Conservation (phyloP, 1,140 invertebrate genomes). For the Lasioglossum albipes region DNA sequence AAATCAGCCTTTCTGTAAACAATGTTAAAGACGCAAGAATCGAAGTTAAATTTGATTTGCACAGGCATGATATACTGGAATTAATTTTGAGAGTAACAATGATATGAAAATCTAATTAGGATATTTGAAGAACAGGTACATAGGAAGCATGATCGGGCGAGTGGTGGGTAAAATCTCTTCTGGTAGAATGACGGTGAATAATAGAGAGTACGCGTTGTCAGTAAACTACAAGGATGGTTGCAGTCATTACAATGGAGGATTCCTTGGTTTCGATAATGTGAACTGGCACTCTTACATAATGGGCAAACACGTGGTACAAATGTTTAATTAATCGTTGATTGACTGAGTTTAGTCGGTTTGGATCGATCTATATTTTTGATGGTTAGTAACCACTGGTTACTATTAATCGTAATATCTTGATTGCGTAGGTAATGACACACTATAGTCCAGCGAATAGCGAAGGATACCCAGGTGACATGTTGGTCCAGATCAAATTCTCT, state of each 20-base stretch:
- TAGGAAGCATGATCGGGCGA: slow-evolving; percentile 85
- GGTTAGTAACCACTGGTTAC: not conserved
- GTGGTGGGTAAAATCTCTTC: slow-evolving; percentile 82
- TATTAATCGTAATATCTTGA: not conserved
- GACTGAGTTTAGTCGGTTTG: slow-evolving; percentile 3
- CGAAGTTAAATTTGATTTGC: no score
- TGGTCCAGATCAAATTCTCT: slow-evolving; percentile 81
- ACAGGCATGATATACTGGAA: no score
- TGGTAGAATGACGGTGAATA: slow-evolving; percentile 64
- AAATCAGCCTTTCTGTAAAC: no score
- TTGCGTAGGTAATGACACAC: slow-evolving; percentile 73
- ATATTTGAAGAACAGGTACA: slow-evolving; percentile 81
- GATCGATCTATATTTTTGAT: not conserved
- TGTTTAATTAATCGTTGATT: not conserved
- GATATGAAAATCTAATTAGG: slow-evolving; percentile 67
- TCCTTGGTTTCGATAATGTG: slow-evolving; percentile 85
- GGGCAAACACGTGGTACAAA: slow-evolving; percentile 65
- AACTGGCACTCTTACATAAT: slow-evolving; percentile 75
- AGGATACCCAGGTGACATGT: slow-evolving; percentile 82
- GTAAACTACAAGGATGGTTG: slow-evolving; percentile 10
- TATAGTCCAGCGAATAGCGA: slow-evolving; percentile 81
- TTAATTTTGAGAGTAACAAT: not conserved
- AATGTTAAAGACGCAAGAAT: no score
- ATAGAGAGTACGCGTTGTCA: slow-evolving; percentile 14
- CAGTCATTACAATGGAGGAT: slow-evolving; percentile 82